Evolutionary conservation across 1,140 invertebrate species (phyloP).

Genomic region (Drosophila lini): DNA sequence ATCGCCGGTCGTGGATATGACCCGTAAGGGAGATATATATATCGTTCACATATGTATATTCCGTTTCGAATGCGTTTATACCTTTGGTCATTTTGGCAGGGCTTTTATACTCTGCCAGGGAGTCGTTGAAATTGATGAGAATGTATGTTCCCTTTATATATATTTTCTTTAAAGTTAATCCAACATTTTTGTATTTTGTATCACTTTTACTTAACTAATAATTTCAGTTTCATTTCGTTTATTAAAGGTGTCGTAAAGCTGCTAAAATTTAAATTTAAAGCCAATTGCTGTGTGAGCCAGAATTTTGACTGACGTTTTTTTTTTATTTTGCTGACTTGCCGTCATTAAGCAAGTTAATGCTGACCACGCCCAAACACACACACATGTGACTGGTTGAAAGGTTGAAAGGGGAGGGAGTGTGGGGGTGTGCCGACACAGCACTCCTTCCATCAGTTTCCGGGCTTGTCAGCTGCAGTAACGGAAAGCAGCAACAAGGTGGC

Average conservation of each 20-base stretch:
- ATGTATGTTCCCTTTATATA: neutral
- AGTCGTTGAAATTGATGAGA: neutral
- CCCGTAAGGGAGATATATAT: conserved; percentile 26
- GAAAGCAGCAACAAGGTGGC: conserved; percentile 12
- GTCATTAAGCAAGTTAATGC: conserved; percentile 38
- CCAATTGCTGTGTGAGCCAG: no score
- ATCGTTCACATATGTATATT: conserved; percentile 20
- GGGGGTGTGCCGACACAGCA: conserved; percentile 6
- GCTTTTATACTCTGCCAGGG: neutral
- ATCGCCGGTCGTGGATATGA: conserved; percentile 12
- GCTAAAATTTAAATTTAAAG: neutral
- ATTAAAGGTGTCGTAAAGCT: neutral
- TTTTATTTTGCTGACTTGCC: conserved; percentile 2
- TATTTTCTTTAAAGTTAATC: neutral
- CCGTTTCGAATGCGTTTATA: neutral
- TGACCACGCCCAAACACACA: conserved; percentile 23
- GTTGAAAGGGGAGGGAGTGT: neutral
- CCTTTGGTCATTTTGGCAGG: conserved; percentile 4
- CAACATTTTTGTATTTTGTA: neutral
- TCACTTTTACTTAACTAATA: no score
- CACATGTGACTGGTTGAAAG: conserved; percentile 1
- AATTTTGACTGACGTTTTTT: neutral
- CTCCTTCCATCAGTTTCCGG: conserved; percentile 23
- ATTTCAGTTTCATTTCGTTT: no score
- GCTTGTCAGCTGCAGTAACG: conserved; percentile 38